Percentiles rank a stretch among this genome's conserved stretches.
Evolutionary conservation across 1,140 invertebrate genomes (phyloP).

Genomic region (Euura lappo): DNA sequence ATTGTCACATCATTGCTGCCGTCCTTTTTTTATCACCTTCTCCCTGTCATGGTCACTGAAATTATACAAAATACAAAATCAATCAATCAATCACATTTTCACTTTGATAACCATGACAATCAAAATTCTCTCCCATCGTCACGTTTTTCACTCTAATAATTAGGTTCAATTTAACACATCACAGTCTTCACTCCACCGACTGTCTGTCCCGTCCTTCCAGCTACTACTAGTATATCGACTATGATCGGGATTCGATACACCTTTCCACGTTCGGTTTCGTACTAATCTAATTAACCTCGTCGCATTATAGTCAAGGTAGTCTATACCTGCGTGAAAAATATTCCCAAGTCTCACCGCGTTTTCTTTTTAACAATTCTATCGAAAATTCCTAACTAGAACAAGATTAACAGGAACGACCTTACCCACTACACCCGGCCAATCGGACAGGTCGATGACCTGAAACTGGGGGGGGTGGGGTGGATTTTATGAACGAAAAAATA

Average conservation of each 20-base stretch:
- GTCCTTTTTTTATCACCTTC: constrained; percentile 45
- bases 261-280: background rate
- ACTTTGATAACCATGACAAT: too few species aligned
- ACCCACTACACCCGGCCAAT: background rate
- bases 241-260: background rate
- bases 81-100: too few species aligned
- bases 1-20: constrained; percentile 59
- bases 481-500: too few species aligned
- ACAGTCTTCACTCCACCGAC: background rate
- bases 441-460: background rate
- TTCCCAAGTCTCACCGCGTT: too few species aligned
- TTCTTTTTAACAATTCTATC: too few species aligned
- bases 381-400: too few species aligned
- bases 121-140: too few species aligned
- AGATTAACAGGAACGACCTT: too few species aligned
- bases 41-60: constrained; percentile 49
- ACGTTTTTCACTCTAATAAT: too few species aligned
- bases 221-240: background rate
- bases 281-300: background rate
- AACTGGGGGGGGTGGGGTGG: background rate
- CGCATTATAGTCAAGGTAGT: background rate
- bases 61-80: constrained; percentile 7
- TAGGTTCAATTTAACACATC: background rate
- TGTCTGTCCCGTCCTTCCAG: background rate
- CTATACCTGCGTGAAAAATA: too few species aligned